These are phyloP conservation scores for Onychomys torridus DNA, from an alignment of 2,797 vertebrate species.

Conservation along the genomic window DNA sequence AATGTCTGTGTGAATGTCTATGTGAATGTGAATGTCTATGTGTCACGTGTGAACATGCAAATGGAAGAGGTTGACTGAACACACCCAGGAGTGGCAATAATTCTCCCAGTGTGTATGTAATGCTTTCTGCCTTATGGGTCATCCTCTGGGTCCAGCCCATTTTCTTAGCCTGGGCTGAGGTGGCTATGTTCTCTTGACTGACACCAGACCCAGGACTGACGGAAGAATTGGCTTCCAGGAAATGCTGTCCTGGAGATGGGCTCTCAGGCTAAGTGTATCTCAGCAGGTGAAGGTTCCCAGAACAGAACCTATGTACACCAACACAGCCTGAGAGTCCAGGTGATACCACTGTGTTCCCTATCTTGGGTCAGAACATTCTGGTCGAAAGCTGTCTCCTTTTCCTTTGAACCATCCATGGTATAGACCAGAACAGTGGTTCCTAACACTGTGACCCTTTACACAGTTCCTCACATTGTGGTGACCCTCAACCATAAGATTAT, in stretches of 20 bases:
- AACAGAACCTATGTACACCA: background rate
- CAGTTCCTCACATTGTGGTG: background rate
- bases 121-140: background rate
- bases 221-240: background rate
- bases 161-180: background rate
- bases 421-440: background rate
- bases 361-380: background rate
- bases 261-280: background rate
- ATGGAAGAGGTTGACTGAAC: background rate
- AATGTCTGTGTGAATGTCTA: too few relatives aligned
- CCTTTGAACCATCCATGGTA: background rate
- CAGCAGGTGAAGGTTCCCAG: background rate
- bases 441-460: background rate
- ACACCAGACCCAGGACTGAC: background rate
- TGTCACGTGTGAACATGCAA: too few relatives aligned
- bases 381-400: background rate
- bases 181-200: background rate
- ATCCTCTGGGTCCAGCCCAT: background rate
- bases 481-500: background rate
- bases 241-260: background rate
- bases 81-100: background rate
- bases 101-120: background rate
- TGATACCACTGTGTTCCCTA: background rate
- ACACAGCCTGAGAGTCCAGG: background rate
- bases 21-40: background rate